Conservation (phyloP, 2,113 vertebrate species). For the Mola mola region DNA sequence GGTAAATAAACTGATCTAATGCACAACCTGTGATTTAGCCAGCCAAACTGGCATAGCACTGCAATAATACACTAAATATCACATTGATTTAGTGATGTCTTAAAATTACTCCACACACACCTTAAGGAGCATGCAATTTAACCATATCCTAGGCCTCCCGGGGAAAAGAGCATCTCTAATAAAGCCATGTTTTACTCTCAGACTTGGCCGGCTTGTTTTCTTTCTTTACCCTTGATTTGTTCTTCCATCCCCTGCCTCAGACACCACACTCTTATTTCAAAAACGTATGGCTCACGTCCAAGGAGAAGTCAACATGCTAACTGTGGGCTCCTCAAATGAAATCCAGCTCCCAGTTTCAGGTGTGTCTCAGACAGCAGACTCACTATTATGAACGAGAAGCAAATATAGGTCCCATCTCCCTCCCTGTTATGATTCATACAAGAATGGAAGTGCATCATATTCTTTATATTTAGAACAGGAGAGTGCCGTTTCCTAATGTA, state of each 20-base stretch:
- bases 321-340: no score
- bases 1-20: no score
- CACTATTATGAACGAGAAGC: neutral
- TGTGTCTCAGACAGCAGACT: neutral
- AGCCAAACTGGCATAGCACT: no score
- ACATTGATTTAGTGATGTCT: no score
- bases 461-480: constrained; percentile 54
- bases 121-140: constrained; percentile 44
- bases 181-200: constrained; percentile 33
- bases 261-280: constrained; percentile 27
- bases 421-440: constrained; percentile 64
- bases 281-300: constrained; percentile 51
- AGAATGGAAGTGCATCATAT: constrained; percentile 35
- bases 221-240: constrained; percentile 59
- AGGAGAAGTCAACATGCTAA: no score
- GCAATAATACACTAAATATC: no score
- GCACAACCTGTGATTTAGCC: no score
- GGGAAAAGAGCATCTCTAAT: constrained; percentile 26
- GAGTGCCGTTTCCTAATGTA: neutral
- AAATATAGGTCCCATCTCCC: constrained; percentile 50
- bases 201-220: constrained; percentile 29
- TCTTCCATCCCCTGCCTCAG: constrained; percentile 35
- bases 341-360: no score
- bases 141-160: constrained; percentile 37
- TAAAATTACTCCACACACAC: no score